These are phyloP conservation scores for Melanotaenia trifasciata DNA, from an alignment of 2,797 vertebrate species.

Conservation along the genomic window DNA sequence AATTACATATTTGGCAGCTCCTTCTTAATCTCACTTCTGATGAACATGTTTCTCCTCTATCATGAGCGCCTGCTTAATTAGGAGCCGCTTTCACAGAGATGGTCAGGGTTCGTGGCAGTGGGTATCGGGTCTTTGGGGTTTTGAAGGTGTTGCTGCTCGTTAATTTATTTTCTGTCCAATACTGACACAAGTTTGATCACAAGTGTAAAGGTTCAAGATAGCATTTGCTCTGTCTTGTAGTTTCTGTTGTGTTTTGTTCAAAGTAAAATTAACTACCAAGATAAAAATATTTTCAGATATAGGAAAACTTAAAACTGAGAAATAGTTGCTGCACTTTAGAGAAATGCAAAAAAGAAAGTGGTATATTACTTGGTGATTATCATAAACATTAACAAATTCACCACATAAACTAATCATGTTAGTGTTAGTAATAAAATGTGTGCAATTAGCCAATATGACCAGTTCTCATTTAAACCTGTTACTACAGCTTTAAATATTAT, in stretches of 20 bases:
- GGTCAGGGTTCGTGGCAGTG: not conserved
- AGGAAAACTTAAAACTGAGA: no score
- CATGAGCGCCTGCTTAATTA: no score
- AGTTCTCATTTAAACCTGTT: not conserved
- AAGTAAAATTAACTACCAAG: not conserved
- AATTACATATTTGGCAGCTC: not conserved
- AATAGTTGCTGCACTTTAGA: no score
- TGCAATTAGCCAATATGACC: not conserved
- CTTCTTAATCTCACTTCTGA: not conserved
- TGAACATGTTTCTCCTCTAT: not conserved
- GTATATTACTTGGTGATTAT: not conserved
- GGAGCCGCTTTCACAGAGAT: not conserved
- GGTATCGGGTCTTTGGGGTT: not conserved
- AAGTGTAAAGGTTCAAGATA: not conserved
- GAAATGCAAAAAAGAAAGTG: no score
- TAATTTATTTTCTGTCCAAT: not conserved
- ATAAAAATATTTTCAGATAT: no score
- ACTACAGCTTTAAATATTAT: not conserved
- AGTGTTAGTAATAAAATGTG: not conserved
- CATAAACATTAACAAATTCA: not conserved
- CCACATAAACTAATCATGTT: not conserved
- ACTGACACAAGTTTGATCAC: not conserved
- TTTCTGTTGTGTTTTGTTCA: not conserved
- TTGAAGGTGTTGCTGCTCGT: conserved; percentile 1
- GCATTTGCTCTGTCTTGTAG: not conserved